Percentiles rank a stretch among this genome's conserved stretches.
Conservation (phyloP, 2,797 vertebrate species). For the Sternotherus odoratus region DNA sequence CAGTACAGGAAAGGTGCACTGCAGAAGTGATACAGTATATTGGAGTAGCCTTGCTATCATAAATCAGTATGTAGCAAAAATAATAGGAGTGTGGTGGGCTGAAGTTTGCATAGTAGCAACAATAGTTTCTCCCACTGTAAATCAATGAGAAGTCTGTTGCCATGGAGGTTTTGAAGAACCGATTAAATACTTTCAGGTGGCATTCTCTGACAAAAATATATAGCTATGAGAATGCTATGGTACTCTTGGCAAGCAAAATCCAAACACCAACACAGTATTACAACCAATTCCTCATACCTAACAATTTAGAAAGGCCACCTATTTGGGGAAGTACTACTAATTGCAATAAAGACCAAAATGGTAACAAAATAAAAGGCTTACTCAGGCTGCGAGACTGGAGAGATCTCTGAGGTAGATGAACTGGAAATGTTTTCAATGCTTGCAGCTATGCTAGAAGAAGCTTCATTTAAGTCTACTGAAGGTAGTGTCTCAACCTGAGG, state of each 20-base stretch:
- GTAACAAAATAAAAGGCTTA: slow-evolving; percentile 76
- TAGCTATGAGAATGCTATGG: background rate
- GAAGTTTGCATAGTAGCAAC: background rate
- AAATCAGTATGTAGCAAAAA: background rate
- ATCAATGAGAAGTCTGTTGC: background rate
- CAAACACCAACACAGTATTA: background rate
- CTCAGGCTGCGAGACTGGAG: slow-evolving; percentile 82
- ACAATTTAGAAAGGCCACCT: background rate
- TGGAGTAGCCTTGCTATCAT: background rate
- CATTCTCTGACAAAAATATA: background rate
- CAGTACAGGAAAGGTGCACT: background rate
- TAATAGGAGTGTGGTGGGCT: accelerated
- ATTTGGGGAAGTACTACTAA: background rate
- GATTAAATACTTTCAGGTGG: background rate
- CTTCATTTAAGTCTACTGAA: slow-evolving; percentile 75
- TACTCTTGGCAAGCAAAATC: background rate
- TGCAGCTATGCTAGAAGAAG: slow-evolving; percentile 67
- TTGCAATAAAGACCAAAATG: background rate
- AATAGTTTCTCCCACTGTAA: background rate
- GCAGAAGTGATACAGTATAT: background rate
- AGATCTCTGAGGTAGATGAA: slow-evolving; percentile 93
- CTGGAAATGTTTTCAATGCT: slow-evolving; percentile 86
- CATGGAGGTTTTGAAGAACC: background rate
- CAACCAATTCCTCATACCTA: background rate
- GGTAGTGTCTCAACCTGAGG: slow-evolving; percentile 75